Evolutionary conservation across 2,888 invertebrate species (phyloP).

Genomic region (Limenitis camilla): DNA sequence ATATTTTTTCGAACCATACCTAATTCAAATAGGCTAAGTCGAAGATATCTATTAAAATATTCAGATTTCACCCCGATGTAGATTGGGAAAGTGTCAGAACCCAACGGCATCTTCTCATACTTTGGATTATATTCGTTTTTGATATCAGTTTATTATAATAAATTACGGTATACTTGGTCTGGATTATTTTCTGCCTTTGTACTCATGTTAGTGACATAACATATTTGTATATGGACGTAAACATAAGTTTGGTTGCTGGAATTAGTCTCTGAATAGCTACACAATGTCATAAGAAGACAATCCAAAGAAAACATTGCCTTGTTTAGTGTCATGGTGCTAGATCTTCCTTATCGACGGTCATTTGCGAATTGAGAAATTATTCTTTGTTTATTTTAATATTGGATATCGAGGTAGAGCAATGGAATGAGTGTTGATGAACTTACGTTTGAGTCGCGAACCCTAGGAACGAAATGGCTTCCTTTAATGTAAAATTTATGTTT

Average conservation of each 20-base stretch:
- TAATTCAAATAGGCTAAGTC: conserved; percentile 3
- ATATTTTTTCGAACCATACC: background rate
- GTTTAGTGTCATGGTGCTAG: too few species aligned
- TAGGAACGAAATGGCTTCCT: too few species aligned
- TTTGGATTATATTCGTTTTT: conserved; percentile 14
- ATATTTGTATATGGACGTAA: background rate
- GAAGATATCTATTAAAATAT: conserved; percentile 18
- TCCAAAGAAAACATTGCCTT: too few species aligned
- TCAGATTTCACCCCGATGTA: conserved; percentile 15
- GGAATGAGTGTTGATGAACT: too few species aligned
- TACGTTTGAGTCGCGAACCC: too few species aligned
- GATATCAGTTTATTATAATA: conserved; percentile 6
- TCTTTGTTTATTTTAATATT: too few species aligned
- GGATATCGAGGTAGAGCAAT: too few species aligned
- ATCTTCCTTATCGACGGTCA: too few species aligned
- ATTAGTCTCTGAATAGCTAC: background rate
- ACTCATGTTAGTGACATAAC: background rate
- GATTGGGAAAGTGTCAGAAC: conserved; percentile 18
- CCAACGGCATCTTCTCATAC: conserved; percentile 10
- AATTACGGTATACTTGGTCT: background rate
- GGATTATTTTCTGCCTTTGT: background rate
- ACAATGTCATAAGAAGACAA: too few species aligned
- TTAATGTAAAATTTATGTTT: too few species aligned
- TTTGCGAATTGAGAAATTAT: too few species aligned
- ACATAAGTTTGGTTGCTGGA: background rate